Evolutionary conservation across 2,888 invertebrate genomes (phyloP).

Genomic region (Lithophane ornitopus): DNA sequence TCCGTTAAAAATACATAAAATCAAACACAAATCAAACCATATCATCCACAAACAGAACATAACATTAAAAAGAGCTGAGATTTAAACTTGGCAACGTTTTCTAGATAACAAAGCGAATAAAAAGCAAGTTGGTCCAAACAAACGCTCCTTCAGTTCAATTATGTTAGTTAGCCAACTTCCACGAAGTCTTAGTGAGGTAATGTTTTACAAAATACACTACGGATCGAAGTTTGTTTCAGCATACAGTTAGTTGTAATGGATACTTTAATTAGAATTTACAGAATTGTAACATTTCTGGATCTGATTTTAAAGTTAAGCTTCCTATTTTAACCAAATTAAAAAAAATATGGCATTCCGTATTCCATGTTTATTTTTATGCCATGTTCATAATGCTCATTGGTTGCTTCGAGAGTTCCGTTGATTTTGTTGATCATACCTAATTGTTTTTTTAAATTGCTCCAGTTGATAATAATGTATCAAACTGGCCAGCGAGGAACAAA

Average conservation of each 20-base stretch:
- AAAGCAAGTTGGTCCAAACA: constrained; percentile 53
- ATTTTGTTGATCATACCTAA: too few species aligned
- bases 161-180: constrained; percentile 54
- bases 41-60: constrained; percentile 15
- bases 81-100: constrained; percentile 53
- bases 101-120: constrained; percentile 46
- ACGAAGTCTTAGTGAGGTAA: constrained; percentile 47
- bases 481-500: too few species aligned
- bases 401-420: not conserved
- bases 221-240: constrained; percentile 43
- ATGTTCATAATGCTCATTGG: too few species aligned
- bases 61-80: constrained; percentile 31
- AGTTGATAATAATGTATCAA: too few species aligned
- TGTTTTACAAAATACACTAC: constrained; percentile 48
- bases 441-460: too few species aligned
- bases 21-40: constrained; percentile 7
- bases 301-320: not conserved
- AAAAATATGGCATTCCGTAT: too few species aligned
- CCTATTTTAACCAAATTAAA: not conserved
- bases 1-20: not conserved
- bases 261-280: constrained; percentile 23
- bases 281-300: not conserved
- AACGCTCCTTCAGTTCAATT: constrained; percentile 57
- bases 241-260: constrained; percentile 24
- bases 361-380: not conserved